Conservation (phyloP, 2,888 invertebrate genomes). For the Hymenopus coronatus region DNA sequence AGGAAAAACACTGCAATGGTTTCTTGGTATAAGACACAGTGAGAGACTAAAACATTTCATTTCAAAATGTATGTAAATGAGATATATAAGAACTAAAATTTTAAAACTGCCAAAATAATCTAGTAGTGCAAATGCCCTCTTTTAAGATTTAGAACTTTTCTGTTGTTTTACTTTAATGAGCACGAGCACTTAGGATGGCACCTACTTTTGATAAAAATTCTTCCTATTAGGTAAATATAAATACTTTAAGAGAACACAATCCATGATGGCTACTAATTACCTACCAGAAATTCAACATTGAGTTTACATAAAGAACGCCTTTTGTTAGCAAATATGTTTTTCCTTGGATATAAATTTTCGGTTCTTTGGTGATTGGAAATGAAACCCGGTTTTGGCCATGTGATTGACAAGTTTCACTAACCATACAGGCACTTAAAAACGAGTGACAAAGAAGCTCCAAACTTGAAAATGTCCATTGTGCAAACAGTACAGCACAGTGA, state of each 20-base stretch:
- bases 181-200: neutral
- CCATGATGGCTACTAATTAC: neutral
- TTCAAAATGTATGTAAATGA: neutral
- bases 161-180: neutral
- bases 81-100: neutral
- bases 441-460: constrained; percentile 32
- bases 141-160: neutral
- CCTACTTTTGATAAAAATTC: neutral
- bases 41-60: neutral
- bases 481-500: constrained; percentile 29
- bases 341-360: constrained; percentile 4
- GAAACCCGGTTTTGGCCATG: constrained; percentile 28
- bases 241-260: neutral
- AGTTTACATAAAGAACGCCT: constrained; percentile 4
- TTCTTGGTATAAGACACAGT: neutral
- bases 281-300: neutral
- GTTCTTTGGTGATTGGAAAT: constrained; percentile 17
- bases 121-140: neutral
- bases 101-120: neutral
- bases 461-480: constrained; percentile 31
- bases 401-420: constrained; percentile 30
- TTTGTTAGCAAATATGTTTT: constrained; percentile 6
- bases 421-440: constrained; percentile 37
- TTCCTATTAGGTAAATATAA: neutral
- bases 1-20: constrained; percentile 41